Evolutionary conservation across 2,888 invertebrate species (phyloP), one percentile per base, ranked within the genome.

Genomic region (Drosophila anomelani): DNA sequence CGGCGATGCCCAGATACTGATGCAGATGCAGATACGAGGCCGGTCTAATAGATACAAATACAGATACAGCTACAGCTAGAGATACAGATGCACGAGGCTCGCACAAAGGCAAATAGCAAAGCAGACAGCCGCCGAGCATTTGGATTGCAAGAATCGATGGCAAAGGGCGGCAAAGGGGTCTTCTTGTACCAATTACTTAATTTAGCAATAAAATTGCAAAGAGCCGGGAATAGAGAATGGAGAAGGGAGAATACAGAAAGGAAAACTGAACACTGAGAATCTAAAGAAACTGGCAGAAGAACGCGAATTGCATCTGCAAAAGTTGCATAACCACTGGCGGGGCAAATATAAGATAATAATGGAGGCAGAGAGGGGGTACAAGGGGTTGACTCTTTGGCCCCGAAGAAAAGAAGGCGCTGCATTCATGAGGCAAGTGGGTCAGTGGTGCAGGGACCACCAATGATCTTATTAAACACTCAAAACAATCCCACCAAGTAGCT

Each of bases 131-230:
- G 49, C 17, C 5, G 36, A 39, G 26, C 67, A 66, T 81, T 73
- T 79, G 77, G 83, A 85, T 78, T 82, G 81, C 83, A 81, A 70
- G 85, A 76, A 74, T 85, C 70, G 76, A 77, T 61, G 74, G 67
- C 73, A 67, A 69, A 8, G n/a, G 39, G 58, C 41, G 23, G 44
- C 43, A 17, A 12, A 8, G 79, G 81, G 63, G 53, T 78, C 61
- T 76, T 73, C 77, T 77, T 85, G 80, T 54, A 82, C 73, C 85
- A 84, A 84, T 84, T 87, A 84, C 87, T 84, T 85, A 87, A 84
- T 87, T 87, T 84, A 82, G 83, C 84, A 82, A 85, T 75, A 87
- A 85, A 73, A 80, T 58, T 74, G 78, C 72, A 79, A 58, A 78
- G 70, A 73, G 69, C 80, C n/a, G 39, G 55, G 57, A 38, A 39